Base-by-base conservation (phyloP, 2,888 invertebrate genomes). In the Lasioglossum villosulum region DNA sequence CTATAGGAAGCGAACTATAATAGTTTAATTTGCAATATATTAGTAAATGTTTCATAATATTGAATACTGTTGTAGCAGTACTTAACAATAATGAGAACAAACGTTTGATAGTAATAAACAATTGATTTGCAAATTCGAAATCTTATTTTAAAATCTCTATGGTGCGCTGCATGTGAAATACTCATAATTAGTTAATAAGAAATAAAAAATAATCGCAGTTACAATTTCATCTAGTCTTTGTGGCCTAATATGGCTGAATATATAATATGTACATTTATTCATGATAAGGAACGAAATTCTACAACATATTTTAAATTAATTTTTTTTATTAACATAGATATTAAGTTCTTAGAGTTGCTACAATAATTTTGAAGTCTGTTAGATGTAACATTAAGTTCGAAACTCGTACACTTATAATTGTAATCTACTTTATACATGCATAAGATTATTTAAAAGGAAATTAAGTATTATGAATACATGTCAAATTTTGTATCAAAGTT, bases 401-500 rank as follows among this genome's bases (percentile, higher is more conserved):
- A 27, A 37, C n/a, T 73, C 45, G 30, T 78, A 73, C 27, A 83
- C 30, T 72, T 76, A 27, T 78, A 23, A 83, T 42, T 79, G 56
- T 83, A 82, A 56, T 48, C 56, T 77, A n/a, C 39, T 56, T 37
- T 66, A 59, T 52, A 56, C 23, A 70, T 30, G 37, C 45, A 45
- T 48, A 75, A 39, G 42, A 84, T 75, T 75, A 75, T 80, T 70
- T 68, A 80, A 68, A 45, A 70, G 52, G n/a, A 84, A 56, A 45
- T 75, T 70, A 45, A 75, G 14, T 75, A 59, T 52, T 82, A 82
- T 45, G 30, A 78, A 83, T 68, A 78, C 83, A 27, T 78, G 78
- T 84, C 83, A 84, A 66, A 71, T 77, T 86, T 86, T 78, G 63
- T 88, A 87, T 88, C 78, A 88, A 88, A 81, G 56, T 84, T 89